Conservation (phyloP, 2,888 invertebrate species). For the Tortrix viridana region DNA sequence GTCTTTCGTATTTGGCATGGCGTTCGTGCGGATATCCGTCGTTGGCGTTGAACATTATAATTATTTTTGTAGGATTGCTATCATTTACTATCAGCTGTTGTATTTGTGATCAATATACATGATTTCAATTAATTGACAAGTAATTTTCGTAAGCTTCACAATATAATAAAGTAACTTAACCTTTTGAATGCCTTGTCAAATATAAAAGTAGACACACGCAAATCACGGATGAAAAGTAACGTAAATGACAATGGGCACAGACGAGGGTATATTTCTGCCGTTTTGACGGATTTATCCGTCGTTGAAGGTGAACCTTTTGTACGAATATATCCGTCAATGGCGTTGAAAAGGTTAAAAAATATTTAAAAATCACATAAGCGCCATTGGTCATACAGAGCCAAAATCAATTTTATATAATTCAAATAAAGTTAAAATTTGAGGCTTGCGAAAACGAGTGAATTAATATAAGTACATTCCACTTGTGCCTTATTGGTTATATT, state of each 20-base stretch:
- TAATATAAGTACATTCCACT: constrained; percentile 31
- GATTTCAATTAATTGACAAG: background rate
- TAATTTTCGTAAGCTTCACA: background rate
- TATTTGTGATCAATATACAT: background rate
- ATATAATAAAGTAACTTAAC: too few relatives aligned
- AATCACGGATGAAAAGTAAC: too few relatives aligned
- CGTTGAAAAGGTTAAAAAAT: too few relatives aligned
- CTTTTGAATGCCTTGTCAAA: too few relatives aligned
- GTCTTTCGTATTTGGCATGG: too few relatives aligned
- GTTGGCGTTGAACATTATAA: background rate
- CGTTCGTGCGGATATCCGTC: too few relatives aligned
- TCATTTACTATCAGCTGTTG: background rate
- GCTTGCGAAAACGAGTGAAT: background rate
- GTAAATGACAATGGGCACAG: too few relatives aligned
- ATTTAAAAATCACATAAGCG: too few relatives aligned
- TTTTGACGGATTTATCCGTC: background rate
- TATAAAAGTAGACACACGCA: too few relatives aligned
- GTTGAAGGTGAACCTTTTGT: background rate
- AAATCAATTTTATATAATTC: background rate
- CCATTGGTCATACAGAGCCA: background rate
- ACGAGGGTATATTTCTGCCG: background rate
- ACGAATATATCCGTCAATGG: too few relatives aligned
- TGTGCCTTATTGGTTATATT: constrained; percentile 23
- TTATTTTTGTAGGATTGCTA: background rate
- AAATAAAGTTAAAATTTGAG: background rate